Evolutionary conservation across 2,113 vertebrate species (phyloP).

Genomic region (Gymnobelideus leadbeateri): DNA sequence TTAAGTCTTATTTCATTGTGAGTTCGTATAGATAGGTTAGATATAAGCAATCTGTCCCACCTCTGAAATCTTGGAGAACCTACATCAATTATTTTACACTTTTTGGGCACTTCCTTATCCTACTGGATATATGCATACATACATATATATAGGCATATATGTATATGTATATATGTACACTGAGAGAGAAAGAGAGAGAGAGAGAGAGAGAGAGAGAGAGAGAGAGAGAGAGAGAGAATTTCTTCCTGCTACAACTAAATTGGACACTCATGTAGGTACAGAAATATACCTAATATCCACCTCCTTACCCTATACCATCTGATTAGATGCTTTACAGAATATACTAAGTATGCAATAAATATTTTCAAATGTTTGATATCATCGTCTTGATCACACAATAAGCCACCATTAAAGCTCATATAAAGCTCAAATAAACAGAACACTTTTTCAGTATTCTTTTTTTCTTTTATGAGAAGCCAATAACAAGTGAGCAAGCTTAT

Average conservation of each 20-base stretch:
- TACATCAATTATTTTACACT: neutral
- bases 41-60: neutral
- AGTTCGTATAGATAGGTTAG: neutral
- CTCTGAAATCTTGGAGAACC: neutral
- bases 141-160: no score
- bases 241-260: neutral
- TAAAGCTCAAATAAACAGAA: neutral
- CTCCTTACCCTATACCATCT: neutral
- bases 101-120: neutral
- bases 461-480: slow-evolving; percentile 15
- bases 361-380: slow-evolving; percentile 54
- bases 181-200: neutral
- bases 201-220: no score
- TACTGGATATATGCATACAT: neutral
- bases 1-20: neutral
- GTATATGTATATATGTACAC: no score
- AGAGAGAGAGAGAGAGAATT: neutral
- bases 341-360: neutral
- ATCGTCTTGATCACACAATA: slow-evolving; percentile 32
- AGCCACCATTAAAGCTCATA: slow-evolving; percentile 15
- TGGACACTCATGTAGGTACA: neutral
- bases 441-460: neutral
- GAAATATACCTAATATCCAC: neutral
- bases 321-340: neutral
- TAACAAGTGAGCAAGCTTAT: slow-evolving; percentile 33